A percentile compares a stretch with the other conserved stretches of the same genome.
These are phyloP conservation scores for Balanococcus diminutus DNA, from an alignment of 2,888 invertebrate genomes.

Conservation along the genomic window DNA sequence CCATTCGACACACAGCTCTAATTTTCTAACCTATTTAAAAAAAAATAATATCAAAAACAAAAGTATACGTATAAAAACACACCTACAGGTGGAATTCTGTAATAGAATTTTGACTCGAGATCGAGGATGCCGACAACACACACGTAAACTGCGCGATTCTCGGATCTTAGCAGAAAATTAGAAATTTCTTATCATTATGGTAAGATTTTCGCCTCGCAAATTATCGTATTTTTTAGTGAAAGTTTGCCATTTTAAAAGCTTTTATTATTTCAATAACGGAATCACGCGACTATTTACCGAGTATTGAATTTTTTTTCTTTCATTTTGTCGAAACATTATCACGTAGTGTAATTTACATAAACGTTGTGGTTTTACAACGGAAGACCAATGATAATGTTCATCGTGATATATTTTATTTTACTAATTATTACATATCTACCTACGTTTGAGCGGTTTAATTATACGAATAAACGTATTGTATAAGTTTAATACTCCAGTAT, in stretches of 20 bases:
- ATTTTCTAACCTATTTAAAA: slow-evolving; percentile 11
- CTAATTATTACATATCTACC: neutral
- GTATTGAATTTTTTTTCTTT: slow-evolving; percentile 3
- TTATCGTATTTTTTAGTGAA: neutral
- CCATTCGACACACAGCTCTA: slow-evolving; percentile 7
- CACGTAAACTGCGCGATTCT: no score
- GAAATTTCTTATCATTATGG: no score
- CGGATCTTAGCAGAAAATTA: no score
- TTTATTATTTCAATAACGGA: neutral
- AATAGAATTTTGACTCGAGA: neutral
- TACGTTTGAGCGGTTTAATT: neutral
- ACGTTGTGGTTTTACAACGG: neutral
- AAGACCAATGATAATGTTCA: neutral
- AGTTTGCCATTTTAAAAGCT: neutral
- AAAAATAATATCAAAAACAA: neutral
- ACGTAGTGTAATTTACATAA: neutral
- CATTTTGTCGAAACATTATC: neutral
- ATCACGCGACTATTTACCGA: neutral
- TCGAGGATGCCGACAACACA: neutral
- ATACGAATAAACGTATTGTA: neutral
- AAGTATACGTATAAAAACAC: neutral
- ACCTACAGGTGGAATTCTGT: neutral
- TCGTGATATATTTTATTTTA: neutral
- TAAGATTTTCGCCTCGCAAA: neutral
- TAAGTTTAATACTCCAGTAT: neutral